Conservation (phyloP, 2,888 invertebrate genomes). For the Mythimna impura region DNA sequence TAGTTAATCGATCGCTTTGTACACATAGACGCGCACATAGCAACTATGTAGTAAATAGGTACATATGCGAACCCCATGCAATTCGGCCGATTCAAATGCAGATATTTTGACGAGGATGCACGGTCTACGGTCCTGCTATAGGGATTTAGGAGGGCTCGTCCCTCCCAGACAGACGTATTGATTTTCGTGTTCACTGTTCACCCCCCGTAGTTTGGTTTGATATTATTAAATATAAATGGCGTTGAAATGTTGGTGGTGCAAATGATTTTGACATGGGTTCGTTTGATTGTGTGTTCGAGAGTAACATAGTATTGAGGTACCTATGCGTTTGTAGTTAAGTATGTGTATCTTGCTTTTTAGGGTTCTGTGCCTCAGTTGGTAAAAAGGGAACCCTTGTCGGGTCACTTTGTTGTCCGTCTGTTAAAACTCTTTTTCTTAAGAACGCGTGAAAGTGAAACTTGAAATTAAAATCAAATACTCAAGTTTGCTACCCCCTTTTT, state of each 20-base stretch:
- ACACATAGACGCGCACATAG: slow-evolving; percentile 12
- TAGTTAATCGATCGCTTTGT: slow-evolving; percentile 47
- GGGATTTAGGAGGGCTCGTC: slow-evolving; percentile 76
- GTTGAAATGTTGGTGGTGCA: slow-evolving; percentile 75
- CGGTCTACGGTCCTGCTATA: slow-evolving; percentile 42
- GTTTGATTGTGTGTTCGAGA: slow-evolving; percentile 19
- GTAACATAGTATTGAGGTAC: slow-evolving; percentile 20
- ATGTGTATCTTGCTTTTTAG: not conserved
- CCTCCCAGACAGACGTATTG: slow-evolving; percentile 86
- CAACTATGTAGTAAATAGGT: slow-evolving; percentile 32
- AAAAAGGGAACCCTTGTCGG: no score
- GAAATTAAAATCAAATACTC: no score
- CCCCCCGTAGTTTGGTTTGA: slow-evolving; percentile 77
- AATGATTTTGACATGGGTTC: slow-evolving; percentile 58
- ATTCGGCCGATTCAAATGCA: slow-evolving; percentile 75
- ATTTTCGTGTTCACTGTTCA: slow-evolving; percentile 79
- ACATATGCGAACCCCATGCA: slow-evolving; percentile 60
- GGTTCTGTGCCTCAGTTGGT: no score
- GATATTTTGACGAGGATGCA: slow-evolving; percentile 75
- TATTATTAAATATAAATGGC: slow-evolving; percentile 87
- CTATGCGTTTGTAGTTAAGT: not conserved
- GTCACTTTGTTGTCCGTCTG: no score
- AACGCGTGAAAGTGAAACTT: no score
- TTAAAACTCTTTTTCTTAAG: no score
- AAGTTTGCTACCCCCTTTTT: no score